A percentile compares a stretch with the other conserved stretches of the same genome.
phyloP scores from a whole-genome alignment of 1,140 invertebrate species.

The Drosophila ananassae region DNA sequence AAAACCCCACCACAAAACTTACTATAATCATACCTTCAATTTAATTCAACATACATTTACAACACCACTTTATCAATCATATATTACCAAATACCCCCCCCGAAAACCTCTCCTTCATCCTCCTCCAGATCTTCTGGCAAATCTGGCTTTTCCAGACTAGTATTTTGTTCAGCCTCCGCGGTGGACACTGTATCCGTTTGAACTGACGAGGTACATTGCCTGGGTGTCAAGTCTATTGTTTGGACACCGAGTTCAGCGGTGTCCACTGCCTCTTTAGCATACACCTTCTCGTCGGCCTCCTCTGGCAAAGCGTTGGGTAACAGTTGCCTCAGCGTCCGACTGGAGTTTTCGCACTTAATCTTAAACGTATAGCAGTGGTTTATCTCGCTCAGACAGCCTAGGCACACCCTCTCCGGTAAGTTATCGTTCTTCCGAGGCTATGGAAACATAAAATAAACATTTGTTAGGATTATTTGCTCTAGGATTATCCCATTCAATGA shows the following conservation, averaged over 20 bases:
- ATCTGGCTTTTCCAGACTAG: conserved; percentile 14
- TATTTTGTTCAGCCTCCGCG: conserved; percentile 29
- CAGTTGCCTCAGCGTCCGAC: conserved; percentile 69
- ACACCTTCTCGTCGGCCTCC: conserved; percentile 25
- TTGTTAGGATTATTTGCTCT: conserved; percentile 1
- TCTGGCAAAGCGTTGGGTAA: conserved; percentile 69
- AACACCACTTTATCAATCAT: too few species aligned
- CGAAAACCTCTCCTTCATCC: conserved; percentile 43
- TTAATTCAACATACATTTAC: too few species aligned
- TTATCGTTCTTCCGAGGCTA: conserved; percentile 68
- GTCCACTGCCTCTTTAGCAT: conserved; percentile 4
- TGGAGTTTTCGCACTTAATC: conserved; percentile 77
- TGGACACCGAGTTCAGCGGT: conserved; percentile 49
- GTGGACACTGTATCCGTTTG: conserved; percentile 45
- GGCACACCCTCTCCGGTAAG: conserved; percentile 70
- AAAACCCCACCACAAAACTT: too few species aligned
- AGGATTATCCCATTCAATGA: neutral
- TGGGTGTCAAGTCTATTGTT: conserved; percentile 20
- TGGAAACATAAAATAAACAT: neutral
- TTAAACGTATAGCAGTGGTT: conserved; percentile 79
- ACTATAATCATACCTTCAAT: too few species aligned
- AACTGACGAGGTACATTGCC: conserved; percentile 15
- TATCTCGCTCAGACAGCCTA: conserved; percentile 76
- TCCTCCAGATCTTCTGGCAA: neutral
- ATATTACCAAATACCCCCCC: too few species aligned